Conservation (phyloP, 2,888 invertebrate genomes). For the Synergus laeviventris region DNA sequence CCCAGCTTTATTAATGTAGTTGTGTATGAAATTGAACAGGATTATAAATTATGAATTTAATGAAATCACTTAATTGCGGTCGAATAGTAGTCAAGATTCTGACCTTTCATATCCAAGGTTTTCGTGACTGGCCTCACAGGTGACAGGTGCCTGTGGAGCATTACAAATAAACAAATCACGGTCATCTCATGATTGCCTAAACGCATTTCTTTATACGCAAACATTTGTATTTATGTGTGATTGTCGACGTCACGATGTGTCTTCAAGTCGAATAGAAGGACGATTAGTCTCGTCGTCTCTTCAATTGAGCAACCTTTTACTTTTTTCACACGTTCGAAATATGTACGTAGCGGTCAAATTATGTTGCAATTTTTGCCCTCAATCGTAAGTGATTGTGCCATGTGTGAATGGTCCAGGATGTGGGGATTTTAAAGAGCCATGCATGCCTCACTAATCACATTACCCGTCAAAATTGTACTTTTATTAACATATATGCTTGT, state of each 20-base stretch:
- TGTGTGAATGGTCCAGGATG: not conserved
- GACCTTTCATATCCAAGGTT: slow-evolving; percentile 26
- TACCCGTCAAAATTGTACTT: too few relatives aligned
- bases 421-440: slow-evolving; percentile 12
- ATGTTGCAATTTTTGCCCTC: slow-evolving; percentile 24
- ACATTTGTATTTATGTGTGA: not conserved
- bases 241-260: not conserved
- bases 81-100: slow-evolving; percentile 2
- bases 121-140: slow-evolving; percentile 15
- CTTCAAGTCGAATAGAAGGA: not conserved
- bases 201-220: not conserved
- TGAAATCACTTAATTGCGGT: not conserved
- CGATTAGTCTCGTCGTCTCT: slow-evolving; percentile 20
- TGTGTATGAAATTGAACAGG: not conserved
- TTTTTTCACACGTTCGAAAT: slow-evolving; percentile 17
- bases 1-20: not conserved
- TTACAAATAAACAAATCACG: slow-evolving; percentile 32
- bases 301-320: not conserved
- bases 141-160: slow-evolving; percentile 23
- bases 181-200: slow-evolving; percentile 21
- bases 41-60: not conserved
- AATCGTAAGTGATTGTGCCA: slow-evolving; percentile 18
- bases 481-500: too few relatives aligned
- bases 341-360: not conserved
- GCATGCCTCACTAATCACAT: too few relatives aligned